Evolutionary conservation across 2,797 vertebrate genomes (phyloP).

Genomic region (Lutjanus argentimaculatus): DNA sequence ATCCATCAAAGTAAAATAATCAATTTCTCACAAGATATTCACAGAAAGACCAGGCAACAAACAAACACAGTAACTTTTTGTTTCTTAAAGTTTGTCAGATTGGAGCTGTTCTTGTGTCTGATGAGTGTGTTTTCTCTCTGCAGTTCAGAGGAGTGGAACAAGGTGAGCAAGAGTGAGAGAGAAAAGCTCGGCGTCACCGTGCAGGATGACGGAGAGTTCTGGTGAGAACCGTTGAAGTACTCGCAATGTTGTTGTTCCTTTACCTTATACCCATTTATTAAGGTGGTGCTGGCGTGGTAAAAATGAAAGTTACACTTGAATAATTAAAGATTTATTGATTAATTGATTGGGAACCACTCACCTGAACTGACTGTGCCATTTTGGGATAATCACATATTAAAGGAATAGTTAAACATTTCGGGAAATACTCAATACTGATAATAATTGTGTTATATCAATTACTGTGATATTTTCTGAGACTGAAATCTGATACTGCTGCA

Average conservation of each 20-base stretch:
- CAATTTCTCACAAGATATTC: too few relatives aligned
- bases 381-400: background rate
- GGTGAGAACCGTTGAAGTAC: conserved; percentile 81
- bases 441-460: too few relatives aligned
- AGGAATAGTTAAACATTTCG: background rate
- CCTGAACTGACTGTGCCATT: background rate
- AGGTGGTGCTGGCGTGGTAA: background rate
- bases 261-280: background rate
- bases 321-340: background rate
- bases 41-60: background rate
- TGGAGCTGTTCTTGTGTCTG: background rate
- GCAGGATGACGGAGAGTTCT: conserved; percentile 97
- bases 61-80: too few relatives aligned
- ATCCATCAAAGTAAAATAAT: too few relatives aligned
- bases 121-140: background rate
- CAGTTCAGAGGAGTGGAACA: conserved; percentile 98
- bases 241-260: background rate
- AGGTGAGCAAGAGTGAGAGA: conserved; percentile 95
- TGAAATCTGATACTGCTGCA: too few relatives aligned
- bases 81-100: background rate
- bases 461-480: too few relatives aligned
- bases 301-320: background rate
- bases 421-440: background rate
- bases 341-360: background rate
- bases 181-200: conserved; percentile 96